phyloP scores from a whole-genome alignment of 2,888 invertebrate species.

The Calliopum simillimum region DNA sequence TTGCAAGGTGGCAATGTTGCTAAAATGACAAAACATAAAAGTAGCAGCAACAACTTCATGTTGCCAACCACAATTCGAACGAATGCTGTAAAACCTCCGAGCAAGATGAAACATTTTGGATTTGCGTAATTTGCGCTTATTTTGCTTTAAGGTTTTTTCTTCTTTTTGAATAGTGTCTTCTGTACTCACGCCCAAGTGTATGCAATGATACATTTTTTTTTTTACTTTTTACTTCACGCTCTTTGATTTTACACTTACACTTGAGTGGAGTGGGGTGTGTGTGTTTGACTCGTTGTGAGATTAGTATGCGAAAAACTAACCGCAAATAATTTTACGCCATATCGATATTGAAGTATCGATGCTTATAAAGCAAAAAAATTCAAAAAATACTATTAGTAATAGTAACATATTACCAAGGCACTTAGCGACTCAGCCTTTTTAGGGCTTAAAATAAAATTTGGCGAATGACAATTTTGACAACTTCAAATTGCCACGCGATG shows the following conservation, averaged over 20 bases:
- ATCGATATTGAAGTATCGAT: too few relatives aligned
- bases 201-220: slow-evolving; percentile 16
- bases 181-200: slow-evolving; percentile 19
- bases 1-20: slow-evolving; percentile 9
- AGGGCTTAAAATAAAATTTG: too few relatives aligned
- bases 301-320: too few relatives aligned
- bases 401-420: too few relatives aligned
- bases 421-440: too few relatives aligned
- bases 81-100: background rate
- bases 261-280: too few relatives aligned
- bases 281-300: too few relatives aligned
- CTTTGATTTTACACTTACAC: background rate
- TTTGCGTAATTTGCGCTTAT: slow-evolving; percentile 19
- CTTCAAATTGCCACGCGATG: too few relatives aligned
- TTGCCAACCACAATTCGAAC: background rate
- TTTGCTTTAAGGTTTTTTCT: slow-evolving; percentile 4
- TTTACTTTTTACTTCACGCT: background rate
- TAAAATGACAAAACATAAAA: slow-evolving; percentile 7
- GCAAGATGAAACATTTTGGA: slow-evolving; percentile 2
- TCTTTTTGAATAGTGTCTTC: background rate
- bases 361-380: too few relatives aligned
- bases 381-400: too few relatives aligned
- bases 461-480: too few relatives aligned
- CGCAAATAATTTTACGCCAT: too few relatives aligned
- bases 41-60: background rate